A percentile compares a stretch with the other conserved stretches of the same genome.
Evolutionary conservation across 2,888 invertebrate species (phyloP).

Genomic region (Halictus quadricinctus): DNA sequence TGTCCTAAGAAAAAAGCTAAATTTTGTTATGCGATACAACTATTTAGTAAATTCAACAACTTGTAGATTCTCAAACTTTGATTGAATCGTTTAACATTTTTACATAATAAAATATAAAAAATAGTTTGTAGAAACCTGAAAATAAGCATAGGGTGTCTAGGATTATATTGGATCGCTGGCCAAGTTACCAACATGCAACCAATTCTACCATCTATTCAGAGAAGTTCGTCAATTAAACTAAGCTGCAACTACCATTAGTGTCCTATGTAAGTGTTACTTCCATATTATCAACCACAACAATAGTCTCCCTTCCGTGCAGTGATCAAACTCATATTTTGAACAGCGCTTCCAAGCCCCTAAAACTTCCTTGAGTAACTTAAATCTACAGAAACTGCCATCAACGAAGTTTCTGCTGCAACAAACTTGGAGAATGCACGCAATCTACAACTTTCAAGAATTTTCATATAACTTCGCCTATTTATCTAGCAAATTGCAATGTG

Average conservation of each 20-base stretch:
- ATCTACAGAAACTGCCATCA: neutral
- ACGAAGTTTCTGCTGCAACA: neutral
- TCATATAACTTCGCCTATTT: neutral
- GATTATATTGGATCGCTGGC: neutral
- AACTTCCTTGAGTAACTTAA: neutral
- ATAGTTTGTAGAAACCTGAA: neutral
- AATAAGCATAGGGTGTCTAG: neutral
- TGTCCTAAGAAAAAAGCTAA: no score
- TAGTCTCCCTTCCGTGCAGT: neutral
- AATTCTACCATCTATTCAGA: neutral
- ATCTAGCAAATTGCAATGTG: neutral
- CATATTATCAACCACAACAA: neutral
- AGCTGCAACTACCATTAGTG: slow-evolving; percentile 6
- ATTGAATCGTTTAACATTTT: neutral
- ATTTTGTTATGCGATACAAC: neutral
- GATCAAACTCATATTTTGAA: neutral
- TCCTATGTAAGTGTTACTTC: neutral
- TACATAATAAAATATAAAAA: neutral
- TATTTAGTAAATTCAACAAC: neutral
- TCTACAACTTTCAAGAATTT: neutral
- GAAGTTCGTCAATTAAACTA: slow-evolving; percentile 21
- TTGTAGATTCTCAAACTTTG: neutral
- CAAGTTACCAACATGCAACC: neutral
- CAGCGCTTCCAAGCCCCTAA: neutral
- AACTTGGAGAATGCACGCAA: slow-evolving; percentile 1